Conservation (phyloP, 2,888 invertebrate species). For the Thymelicus lineola region DNA sequence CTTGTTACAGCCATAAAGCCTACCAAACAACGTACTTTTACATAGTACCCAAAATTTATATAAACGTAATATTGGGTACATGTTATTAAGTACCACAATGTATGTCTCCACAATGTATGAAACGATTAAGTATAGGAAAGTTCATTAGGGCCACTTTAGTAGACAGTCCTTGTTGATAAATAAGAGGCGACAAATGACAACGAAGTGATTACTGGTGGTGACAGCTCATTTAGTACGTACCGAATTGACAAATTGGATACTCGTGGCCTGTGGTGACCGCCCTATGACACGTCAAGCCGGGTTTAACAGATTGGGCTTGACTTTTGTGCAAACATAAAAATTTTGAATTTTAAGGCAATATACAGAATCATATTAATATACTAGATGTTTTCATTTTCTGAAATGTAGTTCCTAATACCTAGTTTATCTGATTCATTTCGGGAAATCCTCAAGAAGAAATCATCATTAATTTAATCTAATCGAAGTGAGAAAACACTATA, state of each 20-base stretch:
- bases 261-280: constrained; percentile 49
- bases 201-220: constrained; percentile 50
- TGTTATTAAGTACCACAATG: no score
- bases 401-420: no score
- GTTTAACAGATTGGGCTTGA: constrained; percentile 36
- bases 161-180: constrained; percentile 27
- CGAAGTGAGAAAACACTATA: background rate
- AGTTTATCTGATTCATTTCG: no score
- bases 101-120: no score
- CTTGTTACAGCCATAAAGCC: no score
- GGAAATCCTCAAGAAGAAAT: no score
- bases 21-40: no score
- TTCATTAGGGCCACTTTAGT: constrained; percentile 22
- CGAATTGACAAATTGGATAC: constrained; percentile 62
- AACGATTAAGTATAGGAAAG: background rate
- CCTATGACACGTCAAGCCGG: constrained; percentile 43
- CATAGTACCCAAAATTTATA: no score
- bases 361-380: no score
- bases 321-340: constrained; percentile 12
- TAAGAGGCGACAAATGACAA: constrained; percentile 37
- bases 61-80: no score
- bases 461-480: no score
- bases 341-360: constrained; percentile 9
- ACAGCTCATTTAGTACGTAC: constrained; percentile 60
- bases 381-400: no score